Conservation (phyloP, 2,888 invertebrate genomes). For the Drosophila helvetica region DNA sequence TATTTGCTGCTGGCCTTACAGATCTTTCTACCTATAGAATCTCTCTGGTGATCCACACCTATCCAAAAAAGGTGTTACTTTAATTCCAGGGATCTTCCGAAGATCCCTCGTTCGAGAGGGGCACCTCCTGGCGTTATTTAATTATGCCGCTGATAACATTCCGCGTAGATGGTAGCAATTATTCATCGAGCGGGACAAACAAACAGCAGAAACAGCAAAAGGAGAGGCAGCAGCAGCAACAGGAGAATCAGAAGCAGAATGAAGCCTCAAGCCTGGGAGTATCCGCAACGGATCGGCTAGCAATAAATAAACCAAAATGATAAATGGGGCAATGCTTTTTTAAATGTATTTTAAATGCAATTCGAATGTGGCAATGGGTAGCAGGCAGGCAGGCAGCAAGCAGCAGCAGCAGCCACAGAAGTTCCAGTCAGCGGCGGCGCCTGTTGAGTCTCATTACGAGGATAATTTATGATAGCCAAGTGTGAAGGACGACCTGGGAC, state of each 20-base stretch:
- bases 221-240: conserved; percentile 17
- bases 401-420: conserved; percentile 11
- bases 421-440: conserved; percentile 52
- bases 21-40: background rate
- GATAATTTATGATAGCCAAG: conserved; percentile 80
- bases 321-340: conserved; percentile 78
- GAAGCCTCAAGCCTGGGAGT: conserved; percentile 8
- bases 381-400: conserved; percentile 50
- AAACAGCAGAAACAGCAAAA: conserved; percentile 24
- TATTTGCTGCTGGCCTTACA: background rate
- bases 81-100: background rate
- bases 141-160: conserved; percentile 84
- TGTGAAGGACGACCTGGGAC: conserved; percentile 70
- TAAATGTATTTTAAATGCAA: conserved; percentile 80
- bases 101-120: background rate
- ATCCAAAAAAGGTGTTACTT: background rate
- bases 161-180: conserved; percentile 84
- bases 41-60: background rate
- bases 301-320: conserved; percentile 82
- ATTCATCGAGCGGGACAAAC: conserved; percentile 73
- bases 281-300: conserved; percentile 51
- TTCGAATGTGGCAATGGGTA: conserved; percentile 72
- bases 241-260: conserved; percentile 12
- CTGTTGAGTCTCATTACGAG: conserved; percentile 77
- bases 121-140: conserved; percentile 83